Conservation (phyloP, 1,140 invertebrate genomes). For the Temnothorax longispinosus region DNA sequence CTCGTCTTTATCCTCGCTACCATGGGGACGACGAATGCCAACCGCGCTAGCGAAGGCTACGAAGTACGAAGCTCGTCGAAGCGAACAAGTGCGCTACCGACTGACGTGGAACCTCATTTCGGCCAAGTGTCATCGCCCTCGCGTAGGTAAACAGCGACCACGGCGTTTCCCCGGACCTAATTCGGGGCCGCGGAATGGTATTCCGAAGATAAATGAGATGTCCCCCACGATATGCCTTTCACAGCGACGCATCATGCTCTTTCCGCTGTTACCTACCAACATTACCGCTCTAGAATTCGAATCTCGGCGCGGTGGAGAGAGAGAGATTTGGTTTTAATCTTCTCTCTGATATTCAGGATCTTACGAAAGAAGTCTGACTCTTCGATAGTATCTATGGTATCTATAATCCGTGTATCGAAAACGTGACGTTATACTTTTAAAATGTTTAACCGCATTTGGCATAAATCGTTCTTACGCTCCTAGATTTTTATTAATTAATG, state of each 20-base stretch:
- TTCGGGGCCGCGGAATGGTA: slow-evolving; percentile 20
- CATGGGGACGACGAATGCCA: slow-evolving; percentile 33
- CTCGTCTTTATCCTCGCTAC: slow-evolving; percentile 56
- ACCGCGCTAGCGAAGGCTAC: slow-evolving; percentile 71
- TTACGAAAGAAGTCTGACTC: background rate
- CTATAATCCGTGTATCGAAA: background rate
- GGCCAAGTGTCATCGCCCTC: slow-evolving; percentile 70
- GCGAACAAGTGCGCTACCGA: slow-evolving; percentile 59
- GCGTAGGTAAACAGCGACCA: slow-evolving; percentile 60
- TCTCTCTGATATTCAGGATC: background rate
- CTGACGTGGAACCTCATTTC: slow-evolving; percentile 71
- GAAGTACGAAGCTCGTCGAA: slow-evolving; percentile 55
- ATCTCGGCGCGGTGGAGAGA: background rate
- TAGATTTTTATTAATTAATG: background rate
- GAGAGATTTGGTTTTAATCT: slow-evolving; percentile 5
- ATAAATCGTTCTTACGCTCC: background rate
- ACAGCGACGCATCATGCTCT: background rate
- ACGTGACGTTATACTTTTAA: background rate
- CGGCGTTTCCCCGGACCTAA: slow-evolving; percentile 59
- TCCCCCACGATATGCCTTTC: background rate
- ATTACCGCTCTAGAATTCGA: background rate
- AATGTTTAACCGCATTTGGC: background rate
- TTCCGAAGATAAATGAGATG: slow-evolving; percentile 15
- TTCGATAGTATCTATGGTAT: background rate
- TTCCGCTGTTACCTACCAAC: background rate